Evolutionary conservation across 2,113 vertebrate genomes (phyloP).

Genomic region (Otus sunia): DNA sequence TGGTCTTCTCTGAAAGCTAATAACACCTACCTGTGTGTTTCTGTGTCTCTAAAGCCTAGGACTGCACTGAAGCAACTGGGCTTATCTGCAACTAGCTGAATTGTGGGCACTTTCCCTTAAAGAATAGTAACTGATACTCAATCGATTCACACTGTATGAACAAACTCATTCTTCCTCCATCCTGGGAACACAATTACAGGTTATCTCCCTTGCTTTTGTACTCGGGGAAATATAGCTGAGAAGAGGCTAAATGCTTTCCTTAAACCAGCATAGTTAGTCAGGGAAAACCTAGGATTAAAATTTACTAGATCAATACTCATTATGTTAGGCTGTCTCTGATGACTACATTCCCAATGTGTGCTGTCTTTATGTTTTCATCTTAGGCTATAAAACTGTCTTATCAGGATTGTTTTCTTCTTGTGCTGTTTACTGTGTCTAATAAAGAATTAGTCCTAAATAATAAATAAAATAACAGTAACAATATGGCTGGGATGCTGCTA

Average conservation of each 20-base stretch:
- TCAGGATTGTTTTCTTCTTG: neutral
- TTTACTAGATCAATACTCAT: neutral
- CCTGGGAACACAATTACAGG: accelerated
- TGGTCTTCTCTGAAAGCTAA: neutral
- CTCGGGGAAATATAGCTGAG: neutral
- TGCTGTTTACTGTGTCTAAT: neutral
- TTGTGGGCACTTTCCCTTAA: neutral
- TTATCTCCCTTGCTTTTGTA: neutral
- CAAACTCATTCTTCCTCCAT: neutral
- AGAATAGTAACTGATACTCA: neutral
- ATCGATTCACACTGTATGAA: accelerated
- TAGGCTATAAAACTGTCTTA: neutral
- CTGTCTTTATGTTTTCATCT: neutral
- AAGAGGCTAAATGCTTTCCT: neutral
- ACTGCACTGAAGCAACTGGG: neutral
- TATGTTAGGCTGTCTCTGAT: neutral
- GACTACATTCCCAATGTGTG: neutral
- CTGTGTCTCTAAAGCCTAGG: neutral
- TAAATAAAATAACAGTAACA: neutral
- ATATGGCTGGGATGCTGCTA: neutral
- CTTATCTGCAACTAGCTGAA: neutral
- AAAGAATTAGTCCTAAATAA: neutral
- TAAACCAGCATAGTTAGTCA: neutral
- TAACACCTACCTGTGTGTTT: neutral
- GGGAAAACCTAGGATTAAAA: conserved; percentile 1